Evolutionary conservation across 2,113 vertebrate species (phyloP).

Genomic region (Chaetura pelagica): DNA sequence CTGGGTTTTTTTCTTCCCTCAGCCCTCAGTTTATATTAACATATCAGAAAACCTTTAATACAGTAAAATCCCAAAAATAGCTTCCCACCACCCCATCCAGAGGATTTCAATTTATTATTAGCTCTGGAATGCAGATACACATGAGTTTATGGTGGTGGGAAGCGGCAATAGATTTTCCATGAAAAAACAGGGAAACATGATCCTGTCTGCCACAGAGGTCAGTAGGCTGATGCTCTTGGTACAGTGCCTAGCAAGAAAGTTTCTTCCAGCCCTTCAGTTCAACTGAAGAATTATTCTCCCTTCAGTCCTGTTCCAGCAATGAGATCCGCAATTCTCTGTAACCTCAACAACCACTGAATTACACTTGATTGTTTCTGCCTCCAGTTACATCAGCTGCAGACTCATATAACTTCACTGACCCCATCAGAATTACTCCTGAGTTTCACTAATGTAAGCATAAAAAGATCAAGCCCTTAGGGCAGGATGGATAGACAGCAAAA

Average conservation of each 20-base stretch:
- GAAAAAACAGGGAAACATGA: conserved; percentile 55
- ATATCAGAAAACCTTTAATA: neutral
- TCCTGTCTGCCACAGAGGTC: neutral
- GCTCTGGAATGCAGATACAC: conserved; percentile 46
- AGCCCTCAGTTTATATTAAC: neutral
- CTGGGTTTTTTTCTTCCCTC: neutral
- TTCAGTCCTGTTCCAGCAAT: neutral
- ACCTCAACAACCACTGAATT: neutral
- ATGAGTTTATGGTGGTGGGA: conserved; percentile 1
- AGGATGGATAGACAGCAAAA: neutral
- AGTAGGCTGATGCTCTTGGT: neutral
- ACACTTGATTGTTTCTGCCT: neutral
- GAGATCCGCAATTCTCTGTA: neutral
- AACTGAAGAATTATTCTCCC: neutral
- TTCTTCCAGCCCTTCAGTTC: neutral
- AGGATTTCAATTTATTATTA: neutral
- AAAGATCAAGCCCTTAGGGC: neutral
- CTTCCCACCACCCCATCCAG: neutral
- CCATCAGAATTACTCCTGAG: neutral
- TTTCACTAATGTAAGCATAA: neutral
- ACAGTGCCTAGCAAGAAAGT: neutral
- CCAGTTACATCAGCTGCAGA: neutral
- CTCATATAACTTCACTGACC: neutral
- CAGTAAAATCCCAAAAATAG: neutral
- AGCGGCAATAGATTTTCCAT: conserved; percentile 20